These are phyloP conservation scores for Aspidoscelis tigris DNA, from an alignment of 2,113 vertebrate species.

Conservation along the genomic window DNA sequence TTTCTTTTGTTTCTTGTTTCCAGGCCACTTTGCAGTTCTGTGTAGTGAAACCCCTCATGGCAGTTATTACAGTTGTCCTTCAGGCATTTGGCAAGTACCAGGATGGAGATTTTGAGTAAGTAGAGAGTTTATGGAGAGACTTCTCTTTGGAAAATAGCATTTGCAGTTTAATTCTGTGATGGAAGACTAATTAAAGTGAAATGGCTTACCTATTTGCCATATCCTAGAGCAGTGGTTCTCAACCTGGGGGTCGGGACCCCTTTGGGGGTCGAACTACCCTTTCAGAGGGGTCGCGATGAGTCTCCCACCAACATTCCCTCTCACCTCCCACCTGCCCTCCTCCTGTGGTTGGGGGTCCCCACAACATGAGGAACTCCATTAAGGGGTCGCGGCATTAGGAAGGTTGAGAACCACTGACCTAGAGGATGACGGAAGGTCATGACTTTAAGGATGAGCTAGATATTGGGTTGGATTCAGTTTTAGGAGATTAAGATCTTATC, in stretches of 20 bases:
- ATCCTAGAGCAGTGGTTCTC: background rate
- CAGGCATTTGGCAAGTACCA: conserved; percentile 94
- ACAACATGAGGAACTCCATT: too few relatives aligned
- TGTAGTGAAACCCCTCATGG: conserved; percentile 96
- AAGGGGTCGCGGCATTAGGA: too few relatives aligned
- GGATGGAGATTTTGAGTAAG: conserved; percentile 97
- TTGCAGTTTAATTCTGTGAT: background rate
- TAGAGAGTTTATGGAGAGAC: conserved; percentile 23
- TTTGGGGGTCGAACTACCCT: rapidly evolving
- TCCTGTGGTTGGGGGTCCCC: too few relatives aligned
- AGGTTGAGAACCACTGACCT: too few relatives aligned
- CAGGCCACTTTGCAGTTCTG: conserved; percentile 96
- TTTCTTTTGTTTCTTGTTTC: background rate
- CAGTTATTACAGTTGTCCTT: conserved; percentile 90
- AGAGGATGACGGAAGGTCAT: background rate
- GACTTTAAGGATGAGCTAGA: background rate
- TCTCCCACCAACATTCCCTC: too few relatives aligned
- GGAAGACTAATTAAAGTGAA: background rate
- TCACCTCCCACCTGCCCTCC: too few relatives aligned
- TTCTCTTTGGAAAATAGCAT: background rate
- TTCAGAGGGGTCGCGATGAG: too few relatives aligned
- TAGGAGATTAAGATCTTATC: background rate
- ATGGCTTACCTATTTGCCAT: background rate
- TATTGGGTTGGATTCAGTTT: background rate
- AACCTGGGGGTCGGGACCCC: too few relatives aligned